phyloP scores from a whole-genome alignment of 2,888 invertebrate species.

The Eupeodes luniger region DNA sequence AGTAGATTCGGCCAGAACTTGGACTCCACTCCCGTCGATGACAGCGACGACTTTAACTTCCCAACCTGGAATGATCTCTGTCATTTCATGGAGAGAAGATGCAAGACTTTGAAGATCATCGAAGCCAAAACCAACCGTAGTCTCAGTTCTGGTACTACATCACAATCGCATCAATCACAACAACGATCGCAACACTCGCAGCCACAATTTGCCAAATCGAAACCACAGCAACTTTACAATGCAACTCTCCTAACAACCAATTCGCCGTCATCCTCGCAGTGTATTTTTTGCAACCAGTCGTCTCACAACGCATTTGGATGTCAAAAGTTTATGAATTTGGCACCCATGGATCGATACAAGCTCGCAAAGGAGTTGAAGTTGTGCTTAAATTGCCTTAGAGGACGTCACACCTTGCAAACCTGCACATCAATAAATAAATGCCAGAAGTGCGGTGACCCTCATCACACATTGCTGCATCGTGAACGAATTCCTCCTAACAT shows the following conservation, averaged over 20 bases:
- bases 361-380: slow-evolving; percentile 1
- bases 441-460: neutral
- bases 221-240: neutral
- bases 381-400: neutral
- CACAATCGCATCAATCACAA: slow-evolving; percentile 9
- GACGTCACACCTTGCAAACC: neutral
- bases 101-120: neutral
- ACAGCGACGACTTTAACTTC: slow-evolving; percentile 10
- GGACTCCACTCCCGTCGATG: slow-evolving; percentile 22
- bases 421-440: neutral
- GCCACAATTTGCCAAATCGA: neutral
- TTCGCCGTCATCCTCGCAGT: too few relatives aligned
- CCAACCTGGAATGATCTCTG: slow-evolving; percentile 17
- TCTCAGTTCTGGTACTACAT: too few relatives aligned
- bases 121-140: neutral
- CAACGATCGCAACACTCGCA: neutral
- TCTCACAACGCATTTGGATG: neutral
- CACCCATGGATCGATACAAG: neutral
- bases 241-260: neutral
- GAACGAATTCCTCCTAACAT: neutral
- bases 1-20: neutral
- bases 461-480: neutral
- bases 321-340: neutral
- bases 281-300: neutral
- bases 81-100: slow-evolving; percentile 1